Evolutionary conservation across 1,140 invertebrate genomes (phyloP), one percentile per base, ranked within the genome.

Genomic region (Potamilus streckersoni): DNA sequence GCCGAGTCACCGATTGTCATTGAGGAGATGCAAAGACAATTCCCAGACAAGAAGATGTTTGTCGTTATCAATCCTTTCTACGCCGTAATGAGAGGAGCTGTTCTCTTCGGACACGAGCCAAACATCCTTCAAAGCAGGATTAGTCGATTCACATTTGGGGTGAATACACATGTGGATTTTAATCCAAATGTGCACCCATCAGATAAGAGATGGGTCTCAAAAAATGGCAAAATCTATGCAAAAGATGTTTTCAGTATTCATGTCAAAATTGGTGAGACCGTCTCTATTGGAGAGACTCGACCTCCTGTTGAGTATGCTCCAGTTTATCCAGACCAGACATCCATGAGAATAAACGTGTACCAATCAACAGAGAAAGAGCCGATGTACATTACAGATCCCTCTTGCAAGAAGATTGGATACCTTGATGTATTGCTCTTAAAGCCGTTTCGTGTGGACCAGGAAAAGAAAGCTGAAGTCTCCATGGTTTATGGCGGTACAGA

Each of bases 401-500:
- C 23, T 14, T 64, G 60, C 23, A 15, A 63, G 38, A 64, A 72
- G 12, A 62, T 72, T n/a, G 71, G 61, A 11, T 49, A 63, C 55
- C 20, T 72, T n/a, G 60, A 64, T n/a, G 71, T 72, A 12, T 20
- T 64, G 27, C 15, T 63, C 0, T 55, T 62, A 13, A n/a, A 65
- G 1, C 38, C 71, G 6, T 0, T 38, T 2, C 17, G 17, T 17
- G 59, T 3, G 17, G 38, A 27, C n/a, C n/a, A 31, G 14, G 20
- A 72, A 16, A 27, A 55, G n/a, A 57, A 72, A 15, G 59, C 65
- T 55, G n/a, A 31, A 20, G 71, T 72, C 16, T 38, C 16, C 19
- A 72, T 72, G 71, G 60, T 72, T 19, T 72, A 72, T 49, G 71
- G 71, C 20, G 71, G 71, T 15, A 63, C 71, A 63, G 58, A 72